Evolutionary conservation across 1,140 invertebrate species (phyloP).

Genomic region (Meloidogyne chitwoodi): DNA sequence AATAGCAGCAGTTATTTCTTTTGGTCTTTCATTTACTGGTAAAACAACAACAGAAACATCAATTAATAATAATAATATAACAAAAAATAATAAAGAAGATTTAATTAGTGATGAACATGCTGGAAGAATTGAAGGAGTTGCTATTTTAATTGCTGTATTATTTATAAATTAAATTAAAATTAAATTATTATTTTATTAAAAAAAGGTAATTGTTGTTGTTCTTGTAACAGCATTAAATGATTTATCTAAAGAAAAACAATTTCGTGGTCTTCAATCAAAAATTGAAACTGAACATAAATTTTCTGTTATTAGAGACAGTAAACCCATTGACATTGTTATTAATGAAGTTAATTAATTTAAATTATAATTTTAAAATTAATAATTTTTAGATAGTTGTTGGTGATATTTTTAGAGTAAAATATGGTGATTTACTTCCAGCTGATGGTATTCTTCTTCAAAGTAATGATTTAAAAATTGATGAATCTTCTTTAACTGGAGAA

Average conservation of each 20-base stretch:
- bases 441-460: constrained; percentile 96
- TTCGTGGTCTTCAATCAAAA: constrained; percentile 75
- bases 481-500: constrained; percentile 96
- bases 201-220: constrained; percentile 53
- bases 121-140: constrained; percentile 59
- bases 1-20: constrained; percentile 71
- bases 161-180: not conserved
- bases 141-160: constrained; percentile 53
- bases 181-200: not conserved
- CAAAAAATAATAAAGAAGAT: not conserved
- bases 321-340: constrained; percentile 88
- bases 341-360: constrained; percentile 61
- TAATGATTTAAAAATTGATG: constrained; percentile 97
- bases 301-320: constrained; percentile 83
- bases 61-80: not conserved
- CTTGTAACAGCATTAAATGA: constrained; percentile 59
- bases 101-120: constrained; percentile 40
- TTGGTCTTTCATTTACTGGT: constrained; percentile 81
- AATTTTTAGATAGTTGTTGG: constrained; percentile 84
- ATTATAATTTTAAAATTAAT: too few relatives aligned
- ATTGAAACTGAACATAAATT: constrained; percentile 99
- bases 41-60: constrained; percentile 26
- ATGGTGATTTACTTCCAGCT: constrained; percentile 83
- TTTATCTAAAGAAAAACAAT: constrained; percentile 57
- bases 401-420: constrained; percentile 80